Conservation (phyloP, 2,797 vertebrate species). For the Poecilia gillii region DNA sequence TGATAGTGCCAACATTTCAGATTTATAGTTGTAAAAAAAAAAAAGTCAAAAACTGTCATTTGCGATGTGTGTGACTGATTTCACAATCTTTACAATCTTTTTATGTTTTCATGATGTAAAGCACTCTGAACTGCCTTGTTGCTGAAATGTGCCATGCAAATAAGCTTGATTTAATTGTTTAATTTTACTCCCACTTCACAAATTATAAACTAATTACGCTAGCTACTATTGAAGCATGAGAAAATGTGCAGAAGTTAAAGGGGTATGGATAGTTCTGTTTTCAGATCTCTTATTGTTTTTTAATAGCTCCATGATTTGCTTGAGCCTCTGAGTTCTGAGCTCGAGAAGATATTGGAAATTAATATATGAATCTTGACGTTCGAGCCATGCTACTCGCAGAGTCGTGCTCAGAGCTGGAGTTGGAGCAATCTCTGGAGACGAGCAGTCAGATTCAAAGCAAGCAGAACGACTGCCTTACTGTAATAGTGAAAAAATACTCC, state of each 20-base stretch:
- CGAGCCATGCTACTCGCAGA: conserved; percentile 19
- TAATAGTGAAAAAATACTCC: conserved; percentile 46
- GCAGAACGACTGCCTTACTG: conserved; percentile 30
- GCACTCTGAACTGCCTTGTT: not conserved
- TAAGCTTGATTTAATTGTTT: not conserved
- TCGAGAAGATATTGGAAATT: conserved; percentile 31
- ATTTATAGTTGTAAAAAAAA: not conserved
- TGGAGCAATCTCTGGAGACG: conserved; percentile 43
- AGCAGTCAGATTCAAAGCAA: conserved; percentile 39
- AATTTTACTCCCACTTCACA: not conserved
- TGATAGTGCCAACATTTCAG: not conserved
- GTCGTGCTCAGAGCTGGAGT: conserved; percentile 22
- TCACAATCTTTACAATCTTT: not conserved
- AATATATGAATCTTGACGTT: conserved; percentile 33
- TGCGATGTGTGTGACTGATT: not conserved
- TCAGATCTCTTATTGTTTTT: not conserved
- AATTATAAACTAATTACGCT: not conserved
- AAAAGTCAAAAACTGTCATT: not conserved
- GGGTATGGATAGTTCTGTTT: not conserved
- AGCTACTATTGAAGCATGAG: not conserved
- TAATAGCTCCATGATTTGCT: conserved; percentile 36
- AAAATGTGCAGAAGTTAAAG: not conserved
- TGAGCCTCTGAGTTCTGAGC: conserved; percentile 18
- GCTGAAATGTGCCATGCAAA: too few relatives aligned
- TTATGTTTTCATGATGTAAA: not conserved